phyloP scores from a whole-genome alignment of 2,797 vertebrate genomes.

The Ispidina picta region DNA sequence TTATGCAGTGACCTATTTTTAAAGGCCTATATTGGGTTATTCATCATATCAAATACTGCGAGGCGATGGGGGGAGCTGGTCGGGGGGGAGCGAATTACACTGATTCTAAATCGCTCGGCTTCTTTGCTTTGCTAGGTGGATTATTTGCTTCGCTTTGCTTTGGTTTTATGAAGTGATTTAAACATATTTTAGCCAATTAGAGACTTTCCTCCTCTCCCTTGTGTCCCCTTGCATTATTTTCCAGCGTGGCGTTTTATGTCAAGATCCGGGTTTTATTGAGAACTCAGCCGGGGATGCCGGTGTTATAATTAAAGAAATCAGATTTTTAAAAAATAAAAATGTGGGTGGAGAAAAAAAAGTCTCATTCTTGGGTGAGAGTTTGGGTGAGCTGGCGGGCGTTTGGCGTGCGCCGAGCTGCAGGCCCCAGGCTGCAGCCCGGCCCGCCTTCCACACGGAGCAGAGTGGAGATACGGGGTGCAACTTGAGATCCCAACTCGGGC shows the following conservation, averaged over 20 bases:
- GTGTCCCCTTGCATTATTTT: constrained; percentile 53
- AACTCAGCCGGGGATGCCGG: constrained; percentile 17
- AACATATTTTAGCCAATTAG: constrained; percentile 66
- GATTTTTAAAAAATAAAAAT: neutral
- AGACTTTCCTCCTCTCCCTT: constrained; percentile 55
- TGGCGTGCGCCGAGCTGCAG: neutral
- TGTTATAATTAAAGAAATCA: constrained; percentile 52
- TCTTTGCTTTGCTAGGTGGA: constrained; percentile 62
- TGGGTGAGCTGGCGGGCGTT: neutral
- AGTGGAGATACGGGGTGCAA: neutral
- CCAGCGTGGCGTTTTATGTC: constrained; percentile 51
- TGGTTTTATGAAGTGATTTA: constrained; percentile 67
- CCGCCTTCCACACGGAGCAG: neutral
- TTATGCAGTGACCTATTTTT: constrained; percentile 78
- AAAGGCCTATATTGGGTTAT: constrained; percentile 77
- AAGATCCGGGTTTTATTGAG: constrained; percentile 33
- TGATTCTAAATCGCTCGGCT: constrained; percentile 59
- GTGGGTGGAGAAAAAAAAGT: neutral
- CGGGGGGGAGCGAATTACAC: constrained; percentile 54
- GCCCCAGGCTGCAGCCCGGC: neutral
- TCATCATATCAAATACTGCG: constrained; percentile 72
- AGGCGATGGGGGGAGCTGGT: constrained; percentile 49
- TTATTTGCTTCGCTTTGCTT: constrained; percentile 58
- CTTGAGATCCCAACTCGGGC: neutral
- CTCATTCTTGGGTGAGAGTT: neutral